Conservation (phyloP, 2,888 invertebrate genomes). For the Cynaeus angustus region DNA sequence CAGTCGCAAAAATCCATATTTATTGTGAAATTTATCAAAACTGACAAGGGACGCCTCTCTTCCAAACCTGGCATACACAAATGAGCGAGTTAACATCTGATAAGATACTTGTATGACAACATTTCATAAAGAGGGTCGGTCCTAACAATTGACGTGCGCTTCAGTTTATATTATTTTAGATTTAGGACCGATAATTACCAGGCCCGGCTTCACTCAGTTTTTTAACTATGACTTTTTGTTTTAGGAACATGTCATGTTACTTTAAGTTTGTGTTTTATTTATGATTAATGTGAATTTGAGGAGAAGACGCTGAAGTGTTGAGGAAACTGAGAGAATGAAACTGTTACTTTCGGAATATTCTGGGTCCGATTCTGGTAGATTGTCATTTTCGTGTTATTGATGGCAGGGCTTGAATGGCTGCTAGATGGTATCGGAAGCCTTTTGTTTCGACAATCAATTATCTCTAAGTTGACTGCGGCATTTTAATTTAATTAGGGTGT, state of each 20-base stretch:
- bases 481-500: slow-evolving; percentile 70
- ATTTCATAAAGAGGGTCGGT: slow-evolving; percentile 68
- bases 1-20: slow-evolving; percentile 12
- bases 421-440: slow-evolving; percentile 68
- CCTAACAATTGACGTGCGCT: slow-evolving; percentile 67
- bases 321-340: neutral
- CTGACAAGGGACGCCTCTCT: slow-evolving; percentile 27
- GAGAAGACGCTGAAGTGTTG: neutral
- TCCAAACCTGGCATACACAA: slow-evolving; percentile 51
- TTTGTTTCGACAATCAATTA: slow-evolving; percentile 72
- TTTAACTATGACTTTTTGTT: neutral
- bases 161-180: slow-evolving; percentile 64
- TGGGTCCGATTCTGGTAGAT: slow-evolving; percentile 56
- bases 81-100: slow-evolving; percentile 66
- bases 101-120: slow-evolving; percentile 69
- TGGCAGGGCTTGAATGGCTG: slow-evolving; percentile 59
- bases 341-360: neutral
- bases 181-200: slow-evolving; percentile 61
- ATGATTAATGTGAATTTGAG: neutral
- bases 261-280: no score
- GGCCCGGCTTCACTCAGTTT: slow-evolving; percentile 52
- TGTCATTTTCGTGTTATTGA: slow-evolving; percentile 70
- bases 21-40: slow-evolving; percentile 39
- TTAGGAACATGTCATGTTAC: no score
- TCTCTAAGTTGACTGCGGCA: slow-evolving; percentile 68